Evolutionary conservation across 1,140 invertebrate species (phyloP).

Genomic region (Sycobia sp.): DNA sequence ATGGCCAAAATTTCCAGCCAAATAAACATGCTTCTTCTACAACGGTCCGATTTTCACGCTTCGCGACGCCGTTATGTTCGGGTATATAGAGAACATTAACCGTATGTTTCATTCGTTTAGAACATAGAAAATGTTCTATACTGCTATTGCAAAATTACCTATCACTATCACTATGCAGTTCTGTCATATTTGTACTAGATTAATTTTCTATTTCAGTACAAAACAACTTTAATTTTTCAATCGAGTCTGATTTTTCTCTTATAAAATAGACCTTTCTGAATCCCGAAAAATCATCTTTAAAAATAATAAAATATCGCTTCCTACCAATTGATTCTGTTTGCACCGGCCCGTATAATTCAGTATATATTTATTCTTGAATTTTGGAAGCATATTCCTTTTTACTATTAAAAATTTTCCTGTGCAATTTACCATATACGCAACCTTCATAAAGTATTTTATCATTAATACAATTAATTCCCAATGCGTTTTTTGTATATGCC

Average conservation of each 20-base stretch:
- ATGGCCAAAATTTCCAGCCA: too few species aligned
- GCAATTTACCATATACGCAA: neutral
- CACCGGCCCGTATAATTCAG: too few species aligned
- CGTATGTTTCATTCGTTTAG: neutral
- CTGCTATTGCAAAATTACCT: neutral
- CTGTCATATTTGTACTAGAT: neutral
- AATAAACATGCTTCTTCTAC: neutral
- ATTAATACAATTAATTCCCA: neutral
- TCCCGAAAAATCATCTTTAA: too few species aligned
- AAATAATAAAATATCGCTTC: too few species aligned
- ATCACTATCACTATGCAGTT: neutral
- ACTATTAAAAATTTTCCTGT: neutral
- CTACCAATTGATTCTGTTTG: too few species aligned
- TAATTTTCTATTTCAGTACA: too few species aligned
- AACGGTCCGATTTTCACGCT: conserved; percentile 13
- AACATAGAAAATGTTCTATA: neutral
- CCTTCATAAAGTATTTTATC: neutral
- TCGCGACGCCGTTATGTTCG: neutral
- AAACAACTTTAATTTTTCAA: too few species aligned
- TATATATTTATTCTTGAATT: neutral
- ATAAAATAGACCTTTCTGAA: too few species aligned
- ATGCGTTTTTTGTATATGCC: neutral
- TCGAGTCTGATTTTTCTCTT: too few species aligned
- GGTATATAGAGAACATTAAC: neutral
- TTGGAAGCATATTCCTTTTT: too few species aligned